Base-by-base conservation (phyloP, 2,113 vertebrate genomes). In the Leiothrix lutea region DNA sequence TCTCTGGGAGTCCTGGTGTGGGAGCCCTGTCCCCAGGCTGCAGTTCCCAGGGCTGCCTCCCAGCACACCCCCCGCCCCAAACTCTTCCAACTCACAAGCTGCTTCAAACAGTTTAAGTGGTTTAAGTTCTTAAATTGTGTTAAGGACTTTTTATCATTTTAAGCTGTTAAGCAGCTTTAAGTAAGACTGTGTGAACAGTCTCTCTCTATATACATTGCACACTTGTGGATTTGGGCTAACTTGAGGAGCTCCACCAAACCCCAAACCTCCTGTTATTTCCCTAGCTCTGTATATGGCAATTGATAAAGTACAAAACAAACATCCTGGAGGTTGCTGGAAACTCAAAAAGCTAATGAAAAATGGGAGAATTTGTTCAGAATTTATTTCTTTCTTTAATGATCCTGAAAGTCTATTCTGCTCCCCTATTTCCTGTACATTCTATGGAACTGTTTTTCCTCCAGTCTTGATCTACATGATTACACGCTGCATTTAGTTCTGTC, bases 131-230 rank as follows among this genome's bases (percentile, higher is more conserved):
- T 92, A 97, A 86, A 83, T 64, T 90, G 84, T 77, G 95, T 94
- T 97, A 96, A 95, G 79, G 88, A 73, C 38, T 88, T 97, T 93
- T 73, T 92, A 90, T 94, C 93, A 91, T 87, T 96, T 94, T 92
- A 97, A 96, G 95, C 95, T 96, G 74, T 56, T 97, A 97, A 97
- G 93, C 75, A 91, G 94, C 92, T 97, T 97, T 92, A 88, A 96
- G 62, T 69, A 70, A 90, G 80, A 61, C 45, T 80, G 60, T 48
- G 54, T 35, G 60, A 95, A 88, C n/a, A 79, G 74, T 36, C 92
- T 88, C 79, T 65, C 72, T 84, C 83, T 66, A 8, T 51, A 35
- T n/a, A 70, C 58, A 38, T 42, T 56, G 42, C 58, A 88, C 48
- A 42, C 42, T 80, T 80, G 80, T 71, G 74, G 78, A 58, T 89